These are phyloP conservation scores for Coryphaenoides rupestris DNA, from an alignment of 2,113 vertebrate species.

Conservation along the genomic window DNA sequence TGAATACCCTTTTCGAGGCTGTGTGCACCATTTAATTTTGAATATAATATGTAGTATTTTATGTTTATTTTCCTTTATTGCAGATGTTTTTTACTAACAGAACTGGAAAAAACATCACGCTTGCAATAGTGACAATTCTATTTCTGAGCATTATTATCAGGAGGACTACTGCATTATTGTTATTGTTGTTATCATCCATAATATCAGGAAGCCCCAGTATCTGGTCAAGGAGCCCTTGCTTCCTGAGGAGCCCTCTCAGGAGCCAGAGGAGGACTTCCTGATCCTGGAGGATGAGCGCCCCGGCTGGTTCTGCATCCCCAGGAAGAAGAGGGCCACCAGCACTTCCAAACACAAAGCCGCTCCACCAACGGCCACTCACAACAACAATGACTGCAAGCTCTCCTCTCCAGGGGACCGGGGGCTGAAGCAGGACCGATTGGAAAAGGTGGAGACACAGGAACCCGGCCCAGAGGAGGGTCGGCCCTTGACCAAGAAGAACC, in stretches of 20 bases:
- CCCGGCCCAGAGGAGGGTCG: background rate
- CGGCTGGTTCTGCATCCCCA: constrained; percentile 53
- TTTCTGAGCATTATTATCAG: no score
- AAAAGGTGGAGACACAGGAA: constrained; percentile 14
- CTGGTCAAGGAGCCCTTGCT: constrained; percentile 25
- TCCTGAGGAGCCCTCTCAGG: constrained; percentile 34
- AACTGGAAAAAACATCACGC: no score
- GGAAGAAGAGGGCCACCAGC: constrained; percentile 30
- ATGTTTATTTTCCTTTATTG: no score
- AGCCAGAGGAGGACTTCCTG: constrained; percentile 66
- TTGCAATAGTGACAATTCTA: no score
- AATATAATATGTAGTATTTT: no score
- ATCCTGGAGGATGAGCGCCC: constrained; percentile 68
- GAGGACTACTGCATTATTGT: no score
- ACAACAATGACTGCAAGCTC: background rate
- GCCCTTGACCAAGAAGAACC: background rate
- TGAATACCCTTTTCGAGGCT: no score
- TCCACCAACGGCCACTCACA: constrained; percentile 29
- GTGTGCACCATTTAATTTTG: no score
- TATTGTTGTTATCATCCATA: constrained; percentile 23
- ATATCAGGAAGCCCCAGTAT: constrained; percentile 8
- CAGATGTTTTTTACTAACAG: no score
- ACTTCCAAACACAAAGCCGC: constrained; percentile 13
- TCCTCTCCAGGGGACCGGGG: constrained; percentile 26
- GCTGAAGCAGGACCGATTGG: background rate